These are phyloP conservation scores for Suricata suricatta DNA, from an alignment of 2,113 vertebrate genomes.

Conservation along the genomic window DNA sequence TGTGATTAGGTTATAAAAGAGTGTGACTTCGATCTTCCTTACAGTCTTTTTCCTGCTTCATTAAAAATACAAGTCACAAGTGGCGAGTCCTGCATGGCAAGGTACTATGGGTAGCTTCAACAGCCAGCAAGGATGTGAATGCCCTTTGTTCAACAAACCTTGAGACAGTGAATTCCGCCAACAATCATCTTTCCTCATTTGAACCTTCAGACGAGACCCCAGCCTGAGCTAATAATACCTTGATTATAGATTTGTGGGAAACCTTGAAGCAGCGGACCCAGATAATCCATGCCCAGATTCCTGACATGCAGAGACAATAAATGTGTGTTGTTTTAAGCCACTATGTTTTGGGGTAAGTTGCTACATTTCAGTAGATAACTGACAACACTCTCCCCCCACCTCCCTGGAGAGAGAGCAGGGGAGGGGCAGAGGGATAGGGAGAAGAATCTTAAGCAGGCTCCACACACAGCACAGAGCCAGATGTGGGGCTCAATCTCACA, in stretches of 20 bases:
- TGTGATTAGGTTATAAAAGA: neutral
- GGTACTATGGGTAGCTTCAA: neutral
- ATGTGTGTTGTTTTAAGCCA: neutral
- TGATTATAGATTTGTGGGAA: neutral
- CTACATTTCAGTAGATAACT: neutral
- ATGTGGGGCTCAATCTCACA: too few species aligned
- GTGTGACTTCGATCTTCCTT: neutral
- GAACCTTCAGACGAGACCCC: neutral
- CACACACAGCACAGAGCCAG: too few species aligned
- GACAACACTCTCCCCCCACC: neutral
- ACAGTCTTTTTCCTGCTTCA: neutral
- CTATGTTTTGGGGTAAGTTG: neutral
- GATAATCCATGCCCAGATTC: neutral
- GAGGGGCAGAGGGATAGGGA: too few species aligned
- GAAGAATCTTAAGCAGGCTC: too few species aligned
- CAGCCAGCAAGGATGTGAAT: neutral
- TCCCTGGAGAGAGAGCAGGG: too few species aligned
- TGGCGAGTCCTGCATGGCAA: neutral
- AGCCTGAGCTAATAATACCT: neutral
- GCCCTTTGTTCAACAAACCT: neutral
- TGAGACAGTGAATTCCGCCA: neutral
- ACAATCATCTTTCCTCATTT: neutral
- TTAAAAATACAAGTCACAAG: neutral
- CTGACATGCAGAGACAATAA: neutral
- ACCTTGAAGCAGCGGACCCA: neutral